phyloP scores from a whole-genome alignment of 2,888 invertebrate genomes.

The Idaea straminata region DNA sequence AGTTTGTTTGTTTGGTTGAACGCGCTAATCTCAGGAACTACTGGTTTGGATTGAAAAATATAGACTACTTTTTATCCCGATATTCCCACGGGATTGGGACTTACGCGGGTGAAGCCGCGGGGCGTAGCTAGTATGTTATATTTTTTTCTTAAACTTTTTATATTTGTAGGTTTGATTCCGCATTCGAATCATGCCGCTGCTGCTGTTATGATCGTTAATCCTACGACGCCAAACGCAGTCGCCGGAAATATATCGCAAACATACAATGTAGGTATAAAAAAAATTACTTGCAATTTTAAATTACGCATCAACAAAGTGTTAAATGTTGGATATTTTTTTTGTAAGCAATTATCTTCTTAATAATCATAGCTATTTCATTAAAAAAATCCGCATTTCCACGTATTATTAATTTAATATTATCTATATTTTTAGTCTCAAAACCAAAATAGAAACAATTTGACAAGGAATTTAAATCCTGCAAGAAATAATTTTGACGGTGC shows the following conservation, averaged over 20 bases:
- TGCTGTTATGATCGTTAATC: conserved; percentile 78
- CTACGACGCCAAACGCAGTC: conserved; percentile 73
- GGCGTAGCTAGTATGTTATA: too few relatives aligned
- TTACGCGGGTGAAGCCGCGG: too few relatives aligned
- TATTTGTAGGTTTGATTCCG: conserved; percentile 61
- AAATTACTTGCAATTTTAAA: neutral
- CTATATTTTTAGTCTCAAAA: conserved; percentile 55
- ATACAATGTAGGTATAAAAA: conserved; percentile 60
- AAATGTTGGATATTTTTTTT: too few relatives aligned
- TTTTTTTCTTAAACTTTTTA: neutral
- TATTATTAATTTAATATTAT: conserved; percentile 1
- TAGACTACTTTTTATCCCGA: too few relatives aligned
- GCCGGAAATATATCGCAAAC: conserved; percentile 68
- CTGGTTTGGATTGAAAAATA: too few relatives aligned
- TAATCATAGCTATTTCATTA: too few relatives aligned
- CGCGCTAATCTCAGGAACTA: too few relatives aligned
- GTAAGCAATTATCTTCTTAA: too few relatives aligned
- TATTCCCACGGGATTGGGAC: neutral
- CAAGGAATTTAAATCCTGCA: conserved; percentile 68
- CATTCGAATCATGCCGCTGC: conserved; percentile 75
- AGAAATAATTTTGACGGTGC: conserved; percentile 67
- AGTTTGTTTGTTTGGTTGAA: too few relatives aligned
- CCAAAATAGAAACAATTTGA: conserved; percentile 71
- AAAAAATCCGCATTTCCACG: too few relatives aligned
- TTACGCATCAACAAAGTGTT: too few relatives aligned